Conservation (phyloP, 2,797 vertebrate species). For the Rachycentron canadum region DNA sequence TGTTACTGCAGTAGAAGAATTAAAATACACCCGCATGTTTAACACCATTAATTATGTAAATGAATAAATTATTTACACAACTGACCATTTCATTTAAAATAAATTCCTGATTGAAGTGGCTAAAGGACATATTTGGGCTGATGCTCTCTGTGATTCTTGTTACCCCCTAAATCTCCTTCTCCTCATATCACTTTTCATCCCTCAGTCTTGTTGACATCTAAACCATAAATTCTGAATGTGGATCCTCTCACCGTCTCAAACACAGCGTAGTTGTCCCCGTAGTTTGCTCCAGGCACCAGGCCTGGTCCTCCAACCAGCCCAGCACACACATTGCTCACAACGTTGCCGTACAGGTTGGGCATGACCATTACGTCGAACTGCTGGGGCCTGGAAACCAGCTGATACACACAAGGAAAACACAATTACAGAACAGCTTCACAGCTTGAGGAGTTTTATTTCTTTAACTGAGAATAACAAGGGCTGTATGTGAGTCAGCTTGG, state of each 20-base stretch:
- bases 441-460: neutral
- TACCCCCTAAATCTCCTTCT: neutral
- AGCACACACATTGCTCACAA: conserved; percentile 91
- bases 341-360: conserved; percentile 92
- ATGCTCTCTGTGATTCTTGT: too few relatives aligned
- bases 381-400: conserved; percentile 90
- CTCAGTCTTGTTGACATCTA: neutral
- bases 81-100: too few relatives aligned
- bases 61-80: too few relatives aligned
- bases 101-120: too few relatives aligned
- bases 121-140: too few relatives aligned
- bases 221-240: neutral
- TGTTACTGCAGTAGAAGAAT: too few relatives aligned
- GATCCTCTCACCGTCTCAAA: conserved; percentile 88
- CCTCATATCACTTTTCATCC: neutral
- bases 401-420: conserved; percentile 11
- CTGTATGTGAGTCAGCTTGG: neutral
- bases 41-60: too few relatives aligned
- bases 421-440: neutral
- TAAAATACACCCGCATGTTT: too few relatives aligned
- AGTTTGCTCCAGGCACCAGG: conserved; percentile 91
- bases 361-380: conserved; percentile 94
- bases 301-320: conserved; percentile 91
- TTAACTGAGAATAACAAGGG: neutral
- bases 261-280: conserved; percentile 88